Percentiles rank a stretch among this genome's conserved stretches.
Conservation (phyloP, 2,888 invertebrate species). For the Mystacides longicornis region DNA sequence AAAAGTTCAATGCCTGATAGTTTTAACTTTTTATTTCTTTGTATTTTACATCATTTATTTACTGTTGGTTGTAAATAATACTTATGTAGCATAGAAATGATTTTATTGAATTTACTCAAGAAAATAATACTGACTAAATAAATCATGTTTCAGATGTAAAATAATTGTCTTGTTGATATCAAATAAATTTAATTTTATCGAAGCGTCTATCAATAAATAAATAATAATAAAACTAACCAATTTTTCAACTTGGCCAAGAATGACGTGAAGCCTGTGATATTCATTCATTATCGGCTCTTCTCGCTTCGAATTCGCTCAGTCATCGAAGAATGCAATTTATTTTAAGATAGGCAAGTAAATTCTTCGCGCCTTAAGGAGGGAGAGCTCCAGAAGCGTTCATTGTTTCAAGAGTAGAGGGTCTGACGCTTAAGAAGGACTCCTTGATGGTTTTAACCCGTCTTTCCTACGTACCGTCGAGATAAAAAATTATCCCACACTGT, state of each 20-base stretch:
- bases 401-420: background rate
- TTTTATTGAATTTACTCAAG: too few relatives aligned
- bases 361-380: background rate
- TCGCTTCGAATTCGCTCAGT: background rate
- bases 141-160: too few relatives aligned
- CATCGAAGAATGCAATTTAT: slow-evolving; percentile 4
- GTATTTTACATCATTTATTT: too few relatives aligned
- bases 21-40: too few relatives aligned
- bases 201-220: too few relatives aligned
- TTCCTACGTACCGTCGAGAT: background rate
- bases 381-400: background rate
- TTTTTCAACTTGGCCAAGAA: background rate
- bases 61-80: too few relatives aligned
- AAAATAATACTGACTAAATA: too few relatives aligned
- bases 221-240: too few relatives aligned
- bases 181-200: too few relatives aligned
- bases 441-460: background rate
- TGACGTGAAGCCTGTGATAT: background rate
- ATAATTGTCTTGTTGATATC: too few relatives aligned
- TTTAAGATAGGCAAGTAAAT: background rate
- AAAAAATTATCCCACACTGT: slow-evolving; percentile 20
- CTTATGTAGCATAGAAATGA: too few relatives aligned
- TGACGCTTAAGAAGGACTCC: background rate
- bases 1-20: too few relatives aligned
- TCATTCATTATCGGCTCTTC: background rate